Evolutionary conservation across 23 tunicate species (phyloP).

Genomic region (Styela plicata): DNA sequence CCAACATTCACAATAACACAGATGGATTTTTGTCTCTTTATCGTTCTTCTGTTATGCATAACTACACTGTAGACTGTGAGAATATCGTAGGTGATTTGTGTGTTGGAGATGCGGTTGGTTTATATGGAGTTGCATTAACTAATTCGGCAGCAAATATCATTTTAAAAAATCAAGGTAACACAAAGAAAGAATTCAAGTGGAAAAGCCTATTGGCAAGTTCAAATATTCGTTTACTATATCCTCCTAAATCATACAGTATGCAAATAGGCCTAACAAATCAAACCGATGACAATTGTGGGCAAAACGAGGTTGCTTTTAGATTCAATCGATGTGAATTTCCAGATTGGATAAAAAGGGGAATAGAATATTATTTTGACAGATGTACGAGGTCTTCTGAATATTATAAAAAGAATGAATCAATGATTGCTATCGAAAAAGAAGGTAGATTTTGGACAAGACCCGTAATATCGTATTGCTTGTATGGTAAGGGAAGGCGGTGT

Average conservation of each 20-base stretch:
- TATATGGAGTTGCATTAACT: neutral
- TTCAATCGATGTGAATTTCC: constrained; percentile 7
- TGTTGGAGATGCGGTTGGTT: neutral
- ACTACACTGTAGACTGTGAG: constrained; percentile 3
- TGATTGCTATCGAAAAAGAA: neutral
- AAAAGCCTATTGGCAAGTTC: neutral
- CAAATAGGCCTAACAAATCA: constrained; percentile 10
- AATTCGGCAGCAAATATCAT: neutral
- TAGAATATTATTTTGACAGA: constrained; percentile 13
- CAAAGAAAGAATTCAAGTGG: neutral
- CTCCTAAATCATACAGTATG: constrained; percentile 9
- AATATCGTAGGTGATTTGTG: neutral
- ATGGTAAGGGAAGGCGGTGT: neutral
- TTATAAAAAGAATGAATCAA: neutral
- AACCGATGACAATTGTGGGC: neutral
- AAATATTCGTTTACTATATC: neutral
- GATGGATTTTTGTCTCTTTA: constrained; percentile 7
- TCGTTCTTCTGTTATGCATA: constrained; percentile 9
- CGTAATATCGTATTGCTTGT: constrained; percentile 6
- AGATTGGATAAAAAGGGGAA: constrained; percentile 7
- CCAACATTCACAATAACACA: neutral
- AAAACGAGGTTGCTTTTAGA: constrained; percentile 15
- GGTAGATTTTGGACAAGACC: constrained; percentile 7
- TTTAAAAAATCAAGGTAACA: neutral
- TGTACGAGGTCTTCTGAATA: neutral